These are phyloP conservation scores for Archocentrus centrarchus DNA, from an alignment of 2,113 vertebrate genomes.

Conservation along the genomic window DNA sequence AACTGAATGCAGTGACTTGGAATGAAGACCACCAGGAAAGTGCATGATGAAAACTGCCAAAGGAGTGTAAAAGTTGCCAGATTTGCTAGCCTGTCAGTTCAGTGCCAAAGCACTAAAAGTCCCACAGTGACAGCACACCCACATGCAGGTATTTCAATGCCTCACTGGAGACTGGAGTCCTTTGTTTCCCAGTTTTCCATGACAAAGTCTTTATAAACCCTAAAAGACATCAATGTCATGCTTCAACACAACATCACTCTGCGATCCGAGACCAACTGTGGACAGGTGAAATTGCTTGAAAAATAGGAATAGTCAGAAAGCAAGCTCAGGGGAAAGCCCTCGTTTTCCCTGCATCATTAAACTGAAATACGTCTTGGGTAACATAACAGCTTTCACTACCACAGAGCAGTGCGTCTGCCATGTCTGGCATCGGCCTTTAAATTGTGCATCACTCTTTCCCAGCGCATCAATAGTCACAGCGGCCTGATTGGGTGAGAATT, in stretches of 20 bases:
- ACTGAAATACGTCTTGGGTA: slow-evolving; percentile 64
- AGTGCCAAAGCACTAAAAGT: slow-evolving; percentile 41
- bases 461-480: slow-evolving; percentile 40
- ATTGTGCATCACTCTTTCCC: slow-evolving; percentile 57
- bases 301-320: slow-evolving; percentile 56
- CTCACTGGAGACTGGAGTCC: slow-evolving; percentile 33
- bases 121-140: slow-evolving; percentile 45
- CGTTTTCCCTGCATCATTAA: slow-evolving; percentile 65
- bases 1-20: slow-evolving; percentile 40
- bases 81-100: slow-evolving; percentile 45
- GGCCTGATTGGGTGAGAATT: slow-evolving; percentile 54
- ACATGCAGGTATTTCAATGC: slow-evolving; percentile 60
- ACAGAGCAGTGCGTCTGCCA: slow-evolving; percentile 47
- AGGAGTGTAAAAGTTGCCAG: slow-evolving; percentile 58
- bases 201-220: slow-evolving; percentile 49
- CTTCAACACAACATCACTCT: slow-evolving; percentile 52
- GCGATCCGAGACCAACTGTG: slow-evolving; percentile 41
- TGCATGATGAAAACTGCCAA: slow-evolving; percentile 57
- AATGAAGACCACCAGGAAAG: slow-evolving; percentile 71
- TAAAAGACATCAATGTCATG: slow-evolving; percentile 44
- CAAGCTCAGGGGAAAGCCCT: slow-evolving; percentile 51
- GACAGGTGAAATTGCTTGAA: slow-evolving; percentile 73
- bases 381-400: slow-evolving; percentile 40
- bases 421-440: slow-evolving; percentile 22
- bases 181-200: slow-evolving; percentile 56